Percentiles rank a stretch among this genome's conserved stretches.
Evolutionary conservation across 2,113 vertebrate genomes (phyloP).

Genomic region (Odobenus rosmarus): DNA sequence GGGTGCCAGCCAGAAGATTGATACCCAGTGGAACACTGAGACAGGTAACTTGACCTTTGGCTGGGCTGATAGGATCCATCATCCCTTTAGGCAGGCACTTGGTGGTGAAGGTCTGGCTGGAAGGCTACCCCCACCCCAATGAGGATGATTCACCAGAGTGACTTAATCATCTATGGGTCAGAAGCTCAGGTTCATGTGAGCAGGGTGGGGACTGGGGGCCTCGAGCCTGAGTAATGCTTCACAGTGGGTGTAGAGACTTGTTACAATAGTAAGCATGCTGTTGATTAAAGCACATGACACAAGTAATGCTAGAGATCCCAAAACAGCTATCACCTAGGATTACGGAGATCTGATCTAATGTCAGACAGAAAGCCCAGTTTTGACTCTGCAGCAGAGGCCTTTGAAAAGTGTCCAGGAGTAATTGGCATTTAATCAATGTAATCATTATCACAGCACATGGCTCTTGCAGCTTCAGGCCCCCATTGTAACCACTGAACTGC

Average conservation of each 20-base stretch:
- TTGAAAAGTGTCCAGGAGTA: constrained; percentile 51
- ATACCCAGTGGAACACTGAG: background rate
- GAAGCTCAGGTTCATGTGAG: constrained; percentile 35
- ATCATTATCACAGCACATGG: constrained; percentile 29
- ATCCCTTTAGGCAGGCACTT: background rate
- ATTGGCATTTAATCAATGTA: constrained; percentile 64
- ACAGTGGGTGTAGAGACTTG: constrained; percentile 3
- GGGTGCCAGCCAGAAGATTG: background rate
- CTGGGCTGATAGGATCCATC: background rate
- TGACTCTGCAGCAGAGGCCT: constrained; percentile 19
- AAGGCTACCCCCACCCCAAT: background rate
- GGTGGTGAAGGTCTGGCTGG: background rate
- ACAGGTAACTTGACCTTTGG: background rate
- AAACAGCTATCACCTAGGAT: constrained; percentile 29
- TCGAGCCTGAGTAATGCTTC: constrained; percentile 54
- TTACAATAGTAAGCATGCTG: background rate
- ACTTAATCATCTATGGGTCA: constrained; percentile 23
- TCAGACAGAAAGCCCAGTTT: constrained; percentile 51
- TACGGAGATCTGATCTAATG: constrained; percentile 51
- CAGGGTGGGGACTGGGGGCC: background rate
- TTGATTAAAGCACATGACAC: constrained; percentile 53
- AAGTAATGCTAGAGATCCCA: constrained; percentile 59
- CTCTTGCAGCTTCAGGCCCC: background rate
- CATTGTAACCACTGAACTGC: background rate
- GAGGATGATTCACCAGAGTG: constrained; percentile 50